A percentile compares a stretch with the other conserved stretches of the same genome.
phyloP scores from a whole-genome alignment of 2,113 vertebrate genomes.

The Lophochroa leadbeateri region DNA sequence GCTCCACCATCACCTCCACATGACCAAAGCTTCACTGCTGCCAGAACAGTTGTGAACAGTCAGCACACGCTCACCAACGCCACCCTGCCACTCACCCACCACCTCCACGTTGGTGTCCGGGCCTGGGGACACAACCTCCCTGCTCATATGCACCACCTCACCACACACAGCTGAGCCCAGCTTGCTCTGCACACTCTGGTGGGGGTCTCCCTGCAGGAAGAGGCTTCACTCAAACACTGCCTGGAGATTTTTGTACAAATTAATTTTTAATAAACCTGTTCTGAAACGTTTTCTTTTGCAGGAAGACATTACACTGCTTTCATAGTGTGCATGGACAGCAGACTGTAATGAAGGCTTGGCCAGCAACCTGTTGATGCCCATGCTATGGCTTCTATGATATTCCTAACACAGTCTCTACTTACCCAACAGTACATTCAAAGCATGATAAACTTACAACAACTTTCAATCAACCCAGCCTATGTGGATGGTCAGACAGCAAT shows the following conservation, averaged over 20 bases:
- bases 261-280: not conserved
- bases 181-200: not conserved
- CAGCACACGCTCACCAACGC: accelerated
- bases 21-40: not conserved
- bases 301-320: not conserved
- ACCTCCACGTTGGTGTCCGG: not conserved
- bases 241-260: not conserved
- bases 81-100: not conserved
- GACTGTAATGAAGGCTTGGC: not conserved
- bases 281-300: not conserved
- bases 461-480: not conserved
- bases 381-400: not conserved
- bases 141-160: not conserved
- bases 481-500: not conserved
- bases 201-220: not conserved
- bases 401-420: not conserved
- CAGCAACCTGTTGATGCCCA: not conserved
- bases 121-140: not conserved
- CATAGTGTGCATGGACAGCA: not conserved
- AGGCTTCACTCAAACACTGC: not conserved
- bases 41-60: not conserved
- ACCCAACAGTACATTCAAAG: not conserved
- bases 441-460: not conserved
- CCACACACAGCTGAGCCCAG: not conserved
- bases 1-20: not conserved